Percentiles rank a stretch among this genome's conserved stretches.
Evolutionary conservation across 2,113 vertebrate species (phyloP).

Genomic region (Corapipo altera): DNA sequence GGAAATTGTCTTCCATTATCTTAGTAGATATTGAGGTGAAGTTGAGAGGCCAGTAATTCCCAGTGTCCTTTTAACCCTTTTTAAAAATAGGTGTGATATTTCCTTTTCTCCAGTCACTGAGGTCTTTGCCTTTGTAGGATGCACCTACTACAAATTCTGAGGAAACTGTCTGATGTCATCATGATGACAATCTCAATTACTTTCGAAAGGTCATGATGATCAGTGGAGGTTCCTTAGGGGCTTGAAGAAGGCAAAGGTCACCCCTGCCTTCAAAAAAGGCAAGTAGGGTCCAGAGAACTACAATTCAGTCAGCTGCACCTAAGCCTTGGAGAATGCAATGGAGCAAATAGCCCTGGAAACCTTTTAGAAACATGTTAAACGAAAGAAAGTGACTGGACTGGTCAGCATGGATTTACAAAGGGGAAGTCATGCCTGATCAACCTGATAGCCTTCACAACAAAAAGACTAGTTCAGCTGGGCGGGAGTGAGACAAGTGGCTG

Average conservation of each 20-base stretch:
- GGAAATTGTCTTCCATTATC: background rate
- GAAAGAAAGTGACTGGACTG: background rate
- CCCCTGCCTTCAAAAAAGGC: background rate
- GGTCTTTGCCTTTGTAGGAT: background rate
- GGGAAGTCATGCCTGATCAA: background rate
- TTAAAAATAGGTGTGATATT: background rate
- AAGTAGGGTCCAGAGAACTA: background rate
- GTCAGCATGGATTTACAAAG: background rate
- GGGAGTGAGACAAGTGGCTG: background rate
- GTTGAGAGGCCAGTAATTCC: background rate
- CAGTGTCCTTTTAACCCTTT: background rate
- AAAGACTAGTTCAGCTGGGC: background rate
- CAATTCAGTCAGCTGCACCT: background rate
- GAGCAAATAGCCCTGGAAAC: background rate
- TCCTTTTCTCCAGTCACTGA: background rate
- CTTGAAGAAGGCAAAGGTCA: background rate
- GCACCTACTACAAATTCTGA: background rate
- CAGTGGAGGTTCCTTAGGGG: background rate
- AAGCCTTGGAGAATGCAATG: background rate
- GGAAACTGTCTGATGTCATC: background rate
- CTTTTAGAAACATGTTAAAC: background rate
- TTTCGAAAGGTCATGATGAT: background rate
- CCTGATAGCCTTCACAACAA: background rate
- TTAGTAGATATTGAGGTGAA: background rate
- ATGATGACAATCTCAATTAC: background rate